Percentiles rank a stretch among this genome's conserved stretches.
Conservation (phyloP, 2,113 vertebrate species). For the Pontoporia blainvillei region DNA sequence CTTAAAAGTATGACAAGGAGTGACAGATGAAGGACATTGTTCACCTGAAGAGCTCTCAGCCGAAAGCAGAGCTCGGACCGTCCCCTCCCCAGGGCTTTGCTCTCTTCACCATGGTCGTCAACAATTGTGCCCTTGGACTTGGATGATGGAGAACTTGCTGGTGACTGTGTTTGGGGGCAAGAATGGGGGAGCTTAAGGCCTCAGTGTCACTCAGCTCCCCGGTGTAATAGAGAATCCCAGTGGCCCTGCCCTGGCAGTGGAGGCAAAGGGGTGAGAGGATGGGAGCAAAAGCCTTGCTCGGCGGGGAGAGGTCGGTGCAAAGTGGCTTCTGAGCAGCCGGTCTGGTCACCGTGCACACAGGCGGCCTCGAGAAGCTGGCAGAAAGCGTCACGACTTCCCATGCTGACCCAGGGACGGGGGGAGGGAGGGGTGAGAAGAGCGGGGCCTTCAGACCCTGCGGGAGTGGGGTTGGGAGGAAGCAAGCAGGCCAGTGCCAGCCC, state of each 20-base stretch:
- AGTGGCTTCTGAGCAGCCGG: neutral
- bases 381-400: neutral
- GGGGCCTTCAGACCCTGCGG: neutral
- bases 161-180: conserved; percentile 52
- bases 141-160: conserved; percentile 58
- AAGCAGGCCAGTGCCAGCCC: neutral
- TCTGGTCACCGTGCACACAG: neutral
- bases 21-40: neutral
- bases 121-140: conserved; percentile 11
- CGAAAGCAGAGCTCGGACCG: neutral
- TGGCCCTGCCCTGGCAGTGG: conserved; percentile 47
- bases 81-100: neutral
- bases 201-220: conserved; percentile 59
- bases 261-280: conserved; percentile 1
- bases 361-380: neutral
- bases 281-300: neutral
- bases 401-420: neutral
- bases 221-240: neutral
- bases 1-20: neutral
- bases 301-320: neutral
- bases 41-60: neutral
- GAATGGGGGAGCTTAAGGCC: conserved; percentile 53
- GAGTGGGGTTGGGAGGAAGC: conserved; percentile 2
- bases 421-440: neutral
- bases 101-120: neutral